These are phyloP conservation scores for Pogona vitticeps DNA, from an alignment of 2,113 vertebrate genomes.

Conservation along the genomic window DNA sequence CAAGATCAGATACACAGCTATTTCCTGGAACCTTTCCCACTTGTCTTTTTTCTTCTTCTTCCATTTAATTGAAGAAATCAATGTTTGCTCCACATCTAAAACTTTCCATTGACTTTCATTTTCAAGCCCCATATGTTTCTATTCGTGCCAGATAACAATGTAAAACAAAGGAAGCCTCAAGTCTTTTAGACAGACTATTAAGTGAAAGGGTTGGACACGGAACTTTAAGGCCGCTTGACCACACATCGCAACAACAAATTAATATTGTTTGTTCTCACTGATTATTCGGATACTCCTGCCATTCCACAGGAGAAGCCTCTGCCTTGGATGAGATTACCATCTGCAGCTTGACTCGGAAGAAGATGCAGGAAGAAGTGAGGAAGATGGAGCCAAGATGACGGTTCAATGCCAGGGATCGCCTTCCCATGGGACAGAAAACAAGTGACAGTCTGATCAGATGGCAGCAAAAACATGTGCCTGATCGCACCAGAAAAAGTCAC, in stretches of 20 bases:
- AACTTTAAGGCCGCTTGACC: slow-evolving; percentile 33
- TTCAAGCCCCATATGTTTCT: slow-evolving; percentile 62
- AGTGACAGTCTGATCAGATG: no score
- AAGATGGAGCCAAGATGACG: neutral
- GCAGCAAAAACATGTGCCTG: no score
- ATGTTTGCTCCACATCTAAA: slow-evolving; percentile 65
- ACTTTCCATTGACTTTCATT: slow-evolving; percentile 66
- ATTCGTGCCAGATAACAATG: neutral
- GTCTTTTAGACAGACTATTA: slow-evolving; percentile 59
- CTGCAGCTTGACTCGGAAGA: no score
- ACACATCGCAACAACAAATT: slow-evolving; percentile 46
- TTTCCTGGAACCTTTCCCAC: slow-evolving; percentile 40
- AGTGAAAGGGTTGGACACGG: slow-evolving; percentile 61
- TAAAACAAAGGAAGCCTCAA: slow-evolving; percentile 55
- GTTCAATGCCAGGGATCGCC: no score
- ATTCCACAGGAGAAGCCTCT: neutral
- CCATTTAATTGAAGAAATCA: slow-evolving; percentile 62
- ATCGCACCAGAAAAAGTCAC: no score
- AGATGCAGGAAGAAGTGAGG: neutral
- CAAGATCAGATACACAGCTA: slow-evolving; percentile 23
- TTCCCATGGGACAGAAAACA: no score
- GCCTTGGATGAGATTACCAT: neutral
- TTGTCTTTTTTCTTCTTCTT: slow-evolving; percentile 7
- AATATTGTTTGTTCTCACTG: slow-evolving; percentile 8
- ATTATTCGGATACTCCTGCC: neutral